Base-by-base conservation (phyloP, 2,888 invertebrate genomes). In the Hirtodrosophila trivittata region DNA sequence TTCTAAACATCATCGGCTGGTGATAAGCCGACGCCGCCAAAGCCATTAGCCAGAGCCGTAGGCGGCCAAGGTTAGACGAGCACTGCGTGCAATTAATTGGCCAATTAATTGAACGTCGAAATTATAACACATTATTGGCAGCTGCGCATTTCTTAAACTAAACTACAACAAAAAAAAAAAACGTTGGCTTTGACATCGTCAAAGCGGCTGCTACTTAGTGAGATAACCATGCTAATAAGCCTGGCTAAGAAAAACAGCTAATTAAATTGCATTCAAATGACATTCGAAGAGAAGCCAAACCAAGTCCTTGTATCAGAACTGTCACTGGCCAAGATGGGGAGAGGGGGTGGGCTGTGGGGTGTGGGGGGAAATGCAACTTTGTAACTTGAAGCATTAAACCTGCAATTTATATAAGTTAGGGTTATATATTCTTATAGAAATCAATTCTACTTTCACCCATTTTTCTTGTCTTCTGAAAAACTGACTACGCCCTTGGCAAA, bases 1-100 rank as follows among this genome's bases (percentile, higher is more conserved):
- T 30, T 28, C 60, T 37, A n/a, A 50, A 13, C 13, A 32, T 16
- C 49, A 46, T 18, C 50, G 41, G 37, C 21, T 51, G 54, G 51
- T 54, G 47, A 52, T 70, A 33, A 52, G 59, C 38, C 21, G 6
- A 37, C 26, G 21, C 16, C 12, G 56, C 9, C 47, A 41, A 32
- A 28, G 32, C 32, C 42, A 52, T 16, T 33, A 12, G 16, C 49
- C 18, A 21, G 5, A 3, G 18, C 18, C 18, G 21, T 32, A 51
- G 43, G 28, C 42, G 57, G 71, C 45, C 70, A 70, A 66, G 71
- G 70, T 50, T 18, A 28, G 18, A 14, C 13, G n/a, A 28, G 39
- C 49, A 54, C 57, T 50, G 62, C 66, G 66, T 70, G 71, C 71
- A 71, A 13, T 66, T 62, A 66, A 66, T 50, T 57, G 71, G 52